Evolutionary conservation across 2,113 vertebrate genomes (phyloP).

Genomic region (Reinhardtius hippoglossoides): DNA sequence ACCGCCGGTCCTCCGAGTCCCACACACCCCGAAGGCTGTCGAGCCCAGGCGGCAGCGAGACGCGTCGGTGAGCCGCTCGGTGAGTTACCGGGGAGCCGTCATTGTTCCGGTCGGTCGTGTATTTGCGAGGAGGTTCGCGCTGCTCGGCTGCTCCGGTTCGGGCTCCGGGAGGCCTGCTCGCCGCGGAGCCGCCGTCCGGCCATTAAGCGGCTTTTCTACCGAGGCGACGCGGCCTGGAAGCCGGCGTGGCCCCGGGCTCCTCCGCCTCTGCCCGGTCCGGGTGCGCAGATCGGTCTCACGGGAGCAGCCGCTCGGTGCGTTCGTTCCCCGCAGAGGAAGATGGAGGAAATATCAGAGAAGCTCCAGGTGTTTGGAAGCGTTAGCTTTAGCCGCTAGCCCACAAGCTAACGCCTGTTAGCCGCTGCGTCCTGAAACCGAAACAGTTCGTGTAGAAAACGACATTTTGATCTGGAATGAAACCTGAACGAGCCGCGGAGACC

Average conservation of each 20-base stretch:
- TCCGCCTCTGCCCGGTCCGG: neutral
- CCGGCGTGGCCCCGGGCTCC: neutral
- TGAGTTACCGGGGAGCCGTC: slow-evolving; percentile 18
- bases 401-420: slow-evolving; percentile 36
- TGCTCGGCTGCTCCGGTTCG: too few species aligned
- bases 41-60: slow-evolving; percentile 18
- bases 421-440: slow-evolving; percentile 23
- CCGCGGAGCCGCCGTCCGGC: slow-evolving; percentile 46
- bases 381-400: slow-evolving; percentile 57
- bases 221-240: neutral
- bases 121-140: too few species aligned
- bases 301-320: too few species aligned
- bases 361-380: slow-evolving; percentile 40
- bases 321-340: neutral
- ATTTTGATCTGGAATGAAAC: too few species aligned
- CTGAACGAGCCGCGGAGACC: too few species aligned
- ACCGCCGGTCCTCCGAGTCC: slow-evolving; percentile 64
- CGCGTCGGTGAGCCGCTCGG: slow-evolving; percentile 9
- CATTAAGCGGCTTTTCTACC: neutral
- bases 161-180: slow-evolving; percentile 61
- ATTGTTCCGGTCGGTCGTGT: too few species aligned
- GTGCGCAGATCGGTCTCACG: neutral
- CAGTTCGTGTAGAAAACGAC: neutral
- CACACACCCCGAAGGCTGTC: slow-evolving; percentile 33
- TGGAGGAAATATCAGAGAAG: neutral